Evolutionary conservation across 1,140 invertebrate species (phyloP), one percentile per base, ranked within the genome.

Genomic region (Nasonia vitripennis): DNA sequence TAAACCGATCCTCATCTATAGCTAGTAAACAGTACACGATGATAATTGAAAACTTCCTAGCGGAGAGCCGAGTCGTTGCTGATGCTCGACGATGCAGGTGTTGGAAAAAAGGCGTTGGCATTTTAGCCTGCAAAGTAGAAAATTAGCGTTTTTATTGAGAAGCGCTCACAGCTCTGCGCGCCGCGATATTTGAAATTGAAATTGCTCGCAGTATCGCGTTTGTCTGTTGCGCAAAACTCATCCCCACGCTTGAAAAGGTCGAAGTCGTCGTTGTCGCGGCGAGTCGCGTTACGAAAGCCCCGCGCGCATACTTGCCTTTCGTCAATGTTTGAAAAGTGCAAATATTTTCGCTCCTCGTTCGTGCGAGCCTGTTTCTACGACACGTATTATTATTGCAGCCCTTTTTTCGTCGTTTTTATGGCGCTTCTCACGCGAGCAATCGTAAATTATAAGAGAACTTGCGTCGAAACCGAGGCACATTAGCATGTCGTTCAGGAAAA

Each of bases 291-390:
- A 84, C 82, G 75, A 84, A 84, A 84, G 73, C 20, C 55, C 0
- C 7, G 5, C 55, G 6, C 6, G 5, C n/a, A 12, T 34, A 34
- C 34, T 37, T 37, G 34, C 5, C 41, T 45, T 68, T 78, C 17
- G 75, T 78, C 74, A 84, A 84, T 70, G 75, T 75, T 84, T 67
- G 37, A 84, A 68, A 68, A 48, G 74, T 68, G n/a, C 62, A 70
- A 78, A 78, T 78, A 84, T 84, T 70, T 78, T 37, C 37, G 2
- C 68, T 3, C 9, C 17, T 37, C 31, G 48, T 74, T 9, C 9
- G 10, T 10, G 62, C 41, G 23, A 75, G 41, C 68, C 73, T 62
- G 23, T 74, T 82, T 37, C 23, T 17, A 71, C 23, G 27, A 71
- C 68, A 31, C 27, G 27, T 11, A 70, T 70, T 2, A n/a, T 68